Percentiles rank a stretch among this genome's conserved stretches.
Conservation (phyloP, 2,888 invertebrate genomes). For the Hartigia nigra region DNA sequence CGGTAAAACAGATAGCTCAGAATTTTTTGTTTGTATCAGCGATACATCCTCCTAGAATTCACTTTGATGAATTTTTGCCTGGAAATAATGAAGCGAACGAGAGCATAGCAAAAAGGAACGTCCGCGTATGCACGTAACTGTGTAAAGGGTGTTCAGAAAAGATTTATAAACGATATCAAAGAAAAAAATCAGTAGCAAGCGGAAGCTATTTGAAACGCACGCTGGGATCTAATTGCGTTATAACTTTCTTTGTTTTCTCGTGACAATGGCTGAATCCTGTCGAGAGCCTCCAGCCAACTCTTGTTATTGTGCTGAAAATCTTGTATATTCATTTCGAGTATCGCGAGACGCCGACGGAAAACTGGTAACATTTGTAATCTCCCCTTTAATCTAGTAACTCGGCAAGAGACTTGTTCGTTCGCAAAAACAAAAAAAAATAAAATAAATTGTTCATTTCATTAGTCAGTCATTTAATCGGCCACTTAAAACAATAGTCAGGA, state of each 20-base stretch:
- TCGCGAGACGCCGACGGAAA: background rate
- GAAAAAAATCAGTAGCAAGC: background rate
- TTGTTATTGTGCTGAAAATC: background rate
- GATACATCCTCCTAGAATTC: background rate
- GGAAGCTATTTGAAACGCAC: background rate
- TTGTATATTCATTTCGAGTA: background rate
- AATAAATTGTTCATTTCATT: too few species aligned
- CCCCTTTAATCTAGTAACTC: background rate
- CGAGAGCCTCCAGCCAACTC: background rate
- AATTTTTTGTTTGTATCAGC: background rate
- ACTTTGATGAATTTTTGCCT: background rate
- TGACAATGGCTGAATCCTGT: background rate
- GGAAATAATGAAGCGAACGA: background rate
- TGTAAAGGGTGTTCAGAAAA: background rate
- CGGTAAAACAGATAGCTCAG: conserved; percentile 33
- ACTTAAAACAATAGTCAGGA: background rate
- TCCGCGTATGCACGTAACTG: too few species aligned
- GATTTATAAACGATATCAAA: background rate
- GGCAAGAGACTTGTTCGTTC: background rate
- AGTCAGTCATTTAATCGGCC: too few species aligned
- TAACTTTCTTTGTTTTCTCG: background rate
- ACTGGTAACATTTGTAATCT: background rate
- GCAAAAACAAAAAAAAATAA: too few species aligned
- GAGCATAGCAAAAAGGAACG: background rate
- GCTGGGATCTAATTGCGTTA: background rate